These are phyloP conservation scores for Tapirus indicus DNA, from an alignment of 2,797 vertebrate species.

Conservation along the genomic window DNA sequence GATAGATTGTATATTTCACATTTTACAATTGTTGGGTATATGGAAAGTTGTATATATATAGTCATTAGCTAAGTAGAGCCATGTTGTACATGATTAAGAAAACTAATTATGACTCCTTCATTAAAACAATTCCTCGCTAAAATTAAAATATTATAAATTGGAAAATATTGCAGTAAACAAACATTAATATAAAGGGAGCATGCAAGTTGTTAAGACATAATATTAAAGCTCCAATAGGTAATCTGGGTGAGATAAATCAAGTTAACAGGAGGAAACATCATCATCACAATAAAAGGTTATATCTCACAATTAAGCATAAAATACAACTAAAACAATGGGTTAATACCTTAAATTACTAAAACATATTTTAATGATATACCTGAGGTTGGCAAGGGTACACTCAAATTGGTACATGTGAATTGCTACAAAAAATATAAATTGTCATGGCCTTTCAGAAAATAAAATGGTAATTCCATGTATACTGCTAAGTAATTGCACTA, in stretches of 20 bases:
- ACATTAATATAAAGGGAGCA: not conserved
- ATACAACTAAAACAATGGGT: not conserved
- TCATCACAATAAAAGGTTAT: not conserved
- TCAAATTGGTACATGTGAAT: not conserved
- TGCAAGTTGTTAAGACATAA: not conserved
- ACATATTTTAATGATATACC: not conserved
- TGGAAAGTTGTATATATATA: not conserved
- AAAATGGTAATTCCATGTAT: not conserved
- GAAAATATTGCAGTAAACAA: not conserved
- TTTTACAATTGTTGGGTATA: not conserved
- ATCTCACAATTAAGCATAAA: slow-evolving; percentile 9
- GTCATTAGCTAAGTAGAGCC: not conserved
- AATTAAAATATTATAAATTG: not conserved
- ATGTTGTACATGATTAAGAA: not conserved
- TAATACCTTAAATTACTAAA: not conserved
- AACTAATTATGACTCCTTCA: not conserved
- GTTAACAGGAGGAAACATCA: not conserved
- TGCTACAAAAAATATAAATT: not conserved
- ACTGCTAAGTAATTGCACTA: not conserved
- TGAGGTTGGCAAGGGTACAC: not conserved
- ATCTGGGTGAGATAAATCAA: not conserved
- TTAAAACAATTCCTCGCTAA: not conserved
- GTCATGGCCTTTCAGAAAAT: not conserved
- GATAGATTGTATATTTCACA: not conserved
- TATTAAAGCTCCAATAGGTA: not conserved